Percentiles rank a stretch among this genome's conserved stretches.
Conservation (phyloP, 64 coral and sea anemone species). For the Pocillopora damicornis region DNA sequence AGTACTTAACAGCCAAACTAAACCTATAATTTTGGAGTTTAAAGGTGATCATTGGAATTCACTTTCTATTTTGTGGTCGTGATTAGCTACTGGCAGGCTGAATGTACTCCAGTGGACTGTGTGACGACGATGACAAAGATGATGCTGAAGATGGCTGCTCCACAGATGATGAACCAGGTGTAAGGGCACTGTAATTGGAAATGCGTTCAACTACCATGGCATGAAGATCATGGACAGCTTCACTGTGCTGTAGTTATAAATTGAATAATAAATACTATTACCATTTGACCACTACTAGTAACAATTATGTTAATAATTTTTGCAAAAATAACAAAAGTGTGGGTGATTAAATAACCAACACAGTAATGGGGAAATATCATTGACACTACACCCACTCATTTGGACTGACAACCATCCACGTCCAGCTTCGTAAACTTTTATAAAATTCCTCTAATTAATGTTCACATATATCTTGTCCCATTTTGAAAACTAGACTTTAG, state of each 20-base stretch:
- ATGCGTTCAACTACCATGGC: conserved; percentile 81
- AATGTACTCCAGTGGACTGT: conserved; percentile 83
- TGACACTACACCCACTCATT: no score
- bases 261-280: background rate
- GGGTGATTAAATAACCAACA: no score
- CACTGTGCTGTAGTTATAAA: conserved; percentile 66
- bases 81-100: conserved; percentile 53
- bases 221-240: conserved; percentile 90
- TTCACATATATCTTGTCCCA: no score
- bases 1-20: background rate
- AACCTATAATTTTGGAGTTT: background rate
- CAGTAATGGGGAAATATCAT: no score
- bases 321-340: no score
- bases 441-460: no score
- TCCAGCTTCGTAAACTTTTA: no score
- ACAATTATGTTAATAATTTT: no score
- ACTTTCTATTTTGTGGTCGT: background rate
- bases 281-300: background rate
- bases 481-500: no score
- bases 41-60: background rate
- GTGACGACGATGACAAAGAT: conserved; percentile 80
- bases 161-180: conserved; percentile 61
- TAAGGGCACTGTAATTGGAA: conserved; percentile 60
- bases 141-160: conserved; percentile 93
- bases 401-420: no score